Conservation (phyloP, 2,797 vertebrate species). For the Luscinia megarhynchos region DNA sequence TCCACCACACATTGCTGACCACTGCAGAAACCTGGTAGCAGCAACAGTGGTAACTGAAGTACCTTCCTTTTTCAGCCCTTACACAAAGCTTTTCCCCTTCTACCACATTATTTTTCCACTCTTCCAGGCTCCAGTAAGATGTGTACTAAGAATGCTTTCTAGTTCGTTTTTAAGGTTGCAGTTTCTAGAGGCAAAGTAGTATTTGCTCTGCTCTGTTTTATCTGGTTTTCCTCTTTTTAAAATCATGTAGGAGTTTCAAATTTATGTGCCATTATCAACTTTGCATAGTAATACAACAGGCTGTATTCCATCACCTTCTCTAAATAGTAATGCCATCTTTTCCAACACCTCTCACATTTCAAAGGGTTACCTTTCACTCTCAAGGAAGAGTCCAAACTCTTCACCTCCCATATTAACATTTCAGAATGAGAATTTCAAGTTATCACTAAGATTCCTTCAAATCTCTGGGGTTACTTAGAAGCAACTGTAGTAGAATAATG, state of each 20-base stretch:
- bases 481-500: slow-evolving; percentile 12
- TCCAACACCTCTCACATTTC: not conserved
- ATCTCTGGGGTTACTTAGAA: slow-evolving; percentile 31
- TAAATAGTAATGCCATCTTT: not conserved
- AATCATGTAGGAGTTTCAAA: not conserved
- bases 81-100: not conserved
- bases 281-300: slow-evolving; percentile 13
- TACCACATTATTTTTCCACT: not conserved
- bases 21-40: not conserved
- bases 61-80: not conserved
- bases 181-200: not conserved
- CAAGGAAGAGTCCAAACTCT: slow-evolving; percentile 47
- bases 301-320: not conserved
- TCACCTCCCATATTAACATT: not conserved
- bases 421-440: slow-evolving; percentile 64
- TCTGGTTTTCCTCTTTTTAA: not conserved
- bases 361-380: slow-evolving; percentile 7
- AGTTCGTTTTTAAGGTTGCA: not conserved
- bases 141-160: not conserved
- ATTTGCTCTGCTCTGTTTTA: not conserved
- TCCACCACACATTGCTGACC: not conserved
- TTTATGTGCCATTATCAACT: not conserved
- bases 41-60: not conserved
- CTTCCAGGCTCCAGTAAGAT: not conserved
- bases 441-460: slow-evolving; percentile 56